phyloP scores from a whole-genome alignment of 2,888 invertebrate genomes.

The Melinopterus prodromus region DNA sequence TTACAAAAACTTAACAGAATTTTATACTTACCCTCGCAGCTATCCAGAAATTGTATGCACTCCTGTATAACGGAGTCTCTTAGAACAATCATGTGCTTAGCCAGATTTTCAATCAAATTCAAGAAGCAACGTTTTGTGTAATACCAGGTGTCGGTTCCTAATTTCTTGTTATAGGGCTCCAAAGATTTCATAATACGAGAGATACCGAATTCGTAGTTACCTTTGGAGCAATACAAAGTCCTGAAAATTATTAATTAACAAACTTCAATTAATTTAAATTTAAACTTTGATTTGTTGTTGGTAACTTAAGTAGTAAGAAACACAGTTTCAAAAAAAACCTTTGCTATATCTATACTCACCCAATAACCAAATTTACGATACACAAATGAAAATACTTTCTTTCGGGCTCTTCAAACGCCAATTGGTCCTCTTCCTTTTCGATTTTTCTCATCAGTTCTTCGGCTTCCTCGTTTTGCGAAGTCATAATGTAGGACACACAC shows the following conservation, averaged over 20 bases:
- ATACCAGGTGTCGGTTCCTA: constrained; percentile 99
- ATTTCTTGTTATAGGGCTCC: constrained; percentile 91
- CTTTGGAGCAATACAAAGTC: constrained; percentile 97
- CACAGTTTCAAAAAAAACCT: too few relatives aligned
- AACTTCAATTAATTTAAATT: constrained; percentile 20
- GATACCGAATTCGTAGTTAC: constrained; percentile 98
- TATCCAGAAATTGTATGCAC: constrained; percentile 87
- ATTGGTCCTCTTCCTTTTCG: constrained; percentile 95
- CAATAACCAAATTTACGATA: constrained; percentile 98
- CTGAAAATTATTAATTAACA: constrained; percentile 53
- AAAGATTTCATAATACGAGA: constrained; percentile 96
- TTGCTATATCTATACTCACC: too few relatives aligned
- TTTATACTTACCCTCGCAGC: constrained; percentile 75
- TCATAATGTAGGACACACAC: constrained; percentile 99
- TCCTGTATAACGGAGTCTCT: constrained; percentile 88
- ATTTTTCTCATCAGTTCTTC: constrained; percentile 99
- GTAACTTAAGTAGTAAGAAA: too few relatives aligned
- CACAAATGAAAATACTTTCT: constrained; percentile 95
- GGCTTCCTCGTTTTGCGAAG: constrained; percentile 97
- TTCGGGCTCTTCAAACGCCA: constrained; percentile 91
- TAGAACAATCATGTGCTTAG: constrained; percentile 89
- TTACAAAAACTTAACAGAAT: neutral
- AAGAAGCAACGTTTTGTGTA: constrained; percentile 96
- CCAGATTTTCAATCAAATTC: constrained; percentile 88
- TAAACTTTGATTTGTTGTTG: too few relatives aligned